A percentile compares a stretch with the other conserved stretches of the same genome.
These are phyloP conservation scores for Zoroaster sp. DNA, from an alignment of 53 echinoderm and acorn worm species.

Conservation along the genomic window DNA sequence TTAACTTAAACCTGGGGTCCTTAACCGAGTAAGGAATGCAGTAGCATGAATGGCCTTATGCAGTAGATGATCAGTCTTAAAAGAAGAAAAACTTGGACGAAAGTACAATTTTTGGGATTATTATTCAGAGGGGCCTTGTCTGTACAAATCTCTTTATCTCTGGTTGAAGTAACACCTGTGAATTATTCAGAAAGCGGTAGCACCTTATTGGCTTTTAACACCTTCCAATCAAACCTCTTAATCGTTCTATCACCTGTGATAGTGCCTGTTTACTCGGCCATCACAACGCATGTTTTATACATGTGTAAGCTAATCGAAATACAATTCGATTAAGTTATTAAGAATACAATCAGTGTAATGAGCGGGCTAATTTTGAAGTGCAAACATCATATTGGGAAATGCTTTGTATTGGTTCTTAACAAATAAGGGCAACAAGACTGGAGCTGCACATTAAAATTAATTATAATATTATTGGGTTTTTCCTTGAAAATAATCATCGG, in stretches of 20 bases:
- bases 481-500: neutral
- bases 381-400: neutral
- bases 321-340: constrained; percentile 6
- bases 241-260: constrained; percentile 32
- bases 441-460: too few species aligned
- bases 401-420: neutral
- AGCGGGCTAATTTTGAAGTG: constrained; percentile 8
- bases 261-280: neutral
- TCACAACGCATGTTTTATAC: neutral
- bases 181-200: neutral
- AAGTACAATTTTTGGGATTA: neutral
- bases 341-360: neutral
- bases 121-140: neutral
- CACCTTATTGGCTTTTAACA: constrained; percentile 25
- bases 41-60: neutral
- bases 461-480: too few species aligned
- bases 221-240: neutral
- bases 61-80: neutral
- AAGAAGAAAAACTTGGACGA: neutral
- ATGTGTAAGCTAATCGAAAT: neutral
- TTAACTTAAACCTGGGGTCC: constrained; percentile 31
- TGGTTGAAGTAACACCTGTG: neutral
- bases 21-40: neutral
- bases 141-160: neutral
- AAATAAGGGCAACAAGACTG: too few species aligned